Percentiles rank a stretch among this genome's conserved stretches.
Evolutionary conservation across 2,113 vertebrate species (phyloP).

Genomic region (Geothlypis trichas): DNA sequence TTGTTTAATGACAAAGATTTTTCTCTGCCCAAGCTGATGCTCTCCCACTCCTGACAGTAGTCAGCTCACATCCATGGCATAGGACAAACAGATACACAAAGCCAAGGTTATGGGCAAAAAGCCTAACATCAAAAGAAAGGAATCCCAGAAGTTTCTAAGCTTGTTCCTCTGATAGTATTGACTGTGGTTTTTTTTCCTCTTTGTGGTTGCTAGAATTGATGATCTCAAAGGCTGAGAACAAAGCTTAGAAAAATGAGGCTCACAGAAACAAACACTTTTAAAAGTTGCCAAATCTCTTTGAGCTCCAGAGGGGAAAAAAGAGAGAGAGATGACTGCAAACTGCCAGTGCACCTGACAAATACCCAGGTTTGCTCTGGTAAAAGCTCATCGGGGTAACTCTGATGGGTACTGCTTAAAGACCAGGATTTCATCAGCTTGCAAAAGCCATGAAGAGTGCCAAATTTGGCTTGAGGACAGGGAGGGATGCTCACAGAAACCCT

Average conservation of each 20-base stretch:
- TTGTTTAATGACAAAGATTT: constrained; percentile 31
- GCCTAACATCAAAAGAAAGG: constrained; percentile 36
- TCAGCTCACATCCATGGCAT: neutral
- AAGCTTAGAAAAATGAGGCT: constrained; percentile 19
- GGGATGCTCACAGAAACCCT: neutral
- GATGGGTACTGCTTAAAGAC: accelerated
- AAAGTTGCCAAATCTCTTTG: neutral
- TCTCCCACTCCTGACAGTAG: neutral
- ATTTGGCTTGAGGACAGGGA: neutral
- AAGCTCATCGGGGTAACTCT: neutral
- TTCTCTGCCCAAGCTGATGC: neutral
- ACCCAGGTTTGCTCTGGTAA: neutral
- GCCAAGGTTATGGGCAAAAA: constrained; percentile 26
- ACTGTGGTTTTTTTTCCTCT: neutral
- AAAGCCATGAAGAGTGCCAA: neutral
- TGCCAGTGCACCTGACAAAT: neutral
- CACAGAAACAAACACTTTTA: constrained; percentile 27
- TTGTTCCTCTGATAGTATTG: constrained; percentile 1
- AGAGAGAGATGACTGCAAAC: neutral
- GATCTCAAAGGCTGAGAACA: constrained; percentile 43
- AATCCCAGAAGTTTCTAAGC: constrained; percentile 32
- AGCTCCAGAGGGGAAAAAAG: neutral
- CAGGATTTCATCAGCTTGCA: neutral
- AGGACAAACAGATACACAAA: neutral
- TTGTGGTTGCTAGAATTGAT: neutral